phyloP scores from a whole-genome alignment of 2,888 invertebrate species.

The Proisotoma minuta region DNA sequence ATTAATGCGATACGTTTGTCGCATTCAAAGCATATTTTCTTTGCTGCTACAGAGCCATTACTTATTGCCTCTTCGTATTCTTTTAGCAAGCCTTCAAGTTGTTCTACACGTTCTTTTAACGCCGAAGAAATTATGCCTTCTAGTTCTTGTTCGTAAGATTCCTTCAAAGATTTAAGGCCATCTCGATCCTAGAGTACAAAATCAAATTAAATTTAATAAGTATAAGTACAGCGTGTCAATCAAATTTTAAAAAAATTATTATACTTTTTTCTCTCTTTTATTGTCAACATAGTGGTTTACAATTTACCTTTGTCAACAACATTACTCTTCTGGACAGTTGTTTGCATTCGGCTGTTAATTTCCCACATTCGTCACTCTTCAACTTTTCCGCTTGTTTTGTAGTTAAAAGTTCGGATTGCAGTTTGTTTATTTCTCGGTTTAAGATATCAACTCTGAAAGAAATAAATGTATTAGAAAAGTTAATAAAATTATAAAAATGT shows the following conservation, averaged over 20 bases:
- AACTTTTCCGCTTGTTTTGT: constrained; percentile 23
- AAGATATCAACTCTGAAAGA: constrained; percentile 15
- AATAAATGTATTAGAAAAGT: neutral
- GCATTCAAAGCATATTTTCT: constrained; percentile 41
- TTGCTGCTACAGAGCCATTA: constrained; percentile 26
- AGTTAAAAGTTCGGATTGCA: constrained; percentile 17
- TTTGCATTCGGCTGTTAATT: constrained; percentile 29
- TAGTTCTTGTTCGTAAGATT: constrained; percentile 45
- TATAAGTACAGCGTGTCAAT: too few relatives aligned
- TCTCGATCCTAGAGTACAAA: constrained; percentile 44
- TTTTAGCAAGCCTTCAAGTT: constrained; percentile 35
- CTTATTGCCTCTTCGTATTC: constrained; percentile 41
- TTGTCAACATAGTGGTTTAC: too few relatives aligned
- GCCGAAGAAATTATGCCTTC: constrained; percentile 37
- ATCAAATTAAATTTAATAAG: neutral
- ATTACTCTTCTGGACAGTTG: constrained; percentile 28
- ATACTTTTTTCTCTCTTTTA: too few relatives aligned
- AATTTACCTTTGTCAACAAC: constrained; percentile 39
- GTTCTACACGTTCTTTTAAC: constrained; percentile 36
- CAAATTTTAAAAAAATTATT: too few relatives aligned
- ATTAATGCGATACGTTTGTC: constrained; percentile 27
- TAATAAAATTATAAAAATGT: neutral
- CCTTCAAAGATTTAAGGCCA: constrained; percentile 42
- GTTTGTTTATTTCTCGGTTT: constrained; percentile 13
- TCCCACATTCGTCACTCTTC: constrained; percentile 23